These are phyloP conservation scores for Opisthograptis luteolata DNA, from an alignment of 2,888 invertebrate species.

Conservation along the genomic window DNA sequence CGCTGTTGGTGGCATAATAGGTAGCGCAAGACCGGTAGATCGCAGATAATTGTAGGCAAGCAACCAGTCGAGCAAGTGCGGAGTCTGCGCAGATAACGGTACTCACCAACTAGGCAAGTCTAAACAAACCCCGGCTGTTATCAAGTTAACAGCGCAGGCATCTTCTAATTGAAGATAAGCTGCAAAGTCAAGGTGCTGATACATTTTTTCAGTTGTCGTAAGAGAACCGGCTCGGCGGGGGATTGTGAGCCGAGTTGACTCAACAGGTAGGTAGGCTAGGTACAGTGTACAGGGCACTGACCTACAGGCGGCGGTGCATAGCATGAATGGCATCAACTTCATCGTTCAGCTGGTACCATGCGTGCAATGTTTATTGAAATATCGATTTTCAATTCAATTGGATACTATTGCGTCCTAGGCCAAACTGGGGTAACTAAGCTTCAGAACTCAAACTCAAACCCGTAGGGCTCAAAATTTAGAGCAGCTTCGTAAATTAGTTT, in stretches of 20 bases:
- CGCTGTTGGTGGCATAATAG: constrained; percentile 20
- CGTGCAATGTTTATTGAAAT: constrained; percentile 48
- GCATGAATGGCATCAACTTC: constrained; percentile 66
- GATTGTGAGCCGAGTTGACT: constrained; percentile 59
- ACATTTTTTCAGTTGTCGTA: constrained; percentile 49
- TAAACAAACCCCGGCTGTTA: constrained; percentile 17
- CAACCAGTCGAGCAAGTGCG: constrained; percentile 26
- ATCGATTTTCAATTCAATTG: constrained; percentile 40
- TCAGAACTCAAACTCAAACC: too few relatives aligned
- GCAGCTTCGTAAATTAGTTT: too few relatives aligned
- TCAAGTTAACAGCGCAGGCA: constrained; percentile 16
- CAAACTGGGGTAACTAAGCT: too few relatives aligned
- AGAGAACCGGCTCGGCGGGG: constrained; percentile 75
- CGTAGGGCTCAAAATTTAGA: too few relatives aligned
- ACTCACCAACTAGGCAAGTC: constrained; percentile 16
- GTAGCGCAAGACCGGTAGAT: constrained; percentile 7
- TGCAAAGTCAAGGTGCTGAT: constrained; percentile 50
- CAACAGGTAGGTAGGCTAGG: constrained; percentile 82
- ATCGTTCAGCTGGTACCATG: constrained; percentile 51
- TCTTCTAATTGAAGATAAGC: constrained; percentile 32
- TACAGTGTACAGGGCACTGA: constrained; percentile 76
- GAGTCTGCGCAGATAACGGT: constrained; percentile 29
- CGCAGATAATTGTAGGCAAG: constrained; percentile 23
- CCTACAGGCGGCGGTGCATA: constrained; percentile 68
- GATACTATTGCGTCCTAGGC: too few relatives aligned